Evolutionary conservation across 2,113 vertebrate genomes (phyloP).

Genomic region (Pteronura brasiliensis): DNA sequence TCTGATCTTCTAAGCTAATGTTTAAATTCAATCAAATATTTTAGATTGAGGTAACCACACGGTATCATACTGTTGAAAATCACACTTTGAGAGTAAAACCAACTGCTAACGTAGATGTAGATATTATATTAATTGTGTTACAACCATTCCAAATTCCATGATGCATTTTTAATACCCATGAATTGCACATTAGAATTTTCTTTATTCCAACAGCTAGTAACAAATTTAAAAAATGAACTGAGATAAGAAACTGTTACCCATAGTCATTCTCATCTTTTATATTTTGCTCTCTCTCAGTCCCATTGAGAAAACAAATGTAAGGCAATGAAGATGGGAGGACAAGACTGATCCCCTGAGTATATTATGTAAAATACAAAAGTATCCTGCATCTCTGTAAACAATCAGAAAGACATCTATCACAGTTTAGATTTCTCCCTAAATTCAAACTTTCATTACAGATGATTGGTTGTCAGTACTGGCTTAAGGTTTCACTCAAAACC

Average conservation of each 20-base stretch:
- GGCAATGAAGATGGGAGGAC: background rate
- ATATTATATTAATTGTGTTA: background rate
- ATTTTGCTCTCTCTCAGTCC: background rate
- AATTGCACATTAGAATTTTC: background rate
- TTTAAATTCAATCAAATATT: background rate
- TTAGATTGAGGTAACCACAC: background rate
- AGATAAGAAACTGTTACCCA: background rate
- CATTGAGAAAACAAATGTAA: background rate
- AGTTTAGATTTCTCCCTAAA: background rate
- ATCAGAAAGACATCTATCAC: background rate
- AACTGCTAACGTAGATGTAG: background rate
- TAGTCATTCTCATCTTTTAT: background rate
- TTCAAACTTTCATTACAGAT: background rate
- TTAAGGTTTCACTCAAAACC: background rate
- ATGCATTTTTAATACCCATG: background rate
- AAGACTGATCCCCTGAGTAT: background rate
- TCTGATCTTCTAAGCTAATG: conserved; percentile 23
- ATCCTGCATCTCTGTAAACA: background rate
- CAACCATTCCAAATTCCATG: background rate
- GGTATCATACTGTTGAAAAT: background rate
- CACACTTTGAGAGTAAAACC: background rate
- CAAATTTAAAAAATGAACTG: background rate
- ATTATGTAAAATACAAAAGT: background rate
- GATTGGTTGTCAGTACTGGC: background rate
- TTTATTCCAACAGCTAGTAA: background rate